Percentiles rank a stretch among this genome's conserved stretches.
These are phyloP conservation scores for Drosophila anomalata DNA, from an alignment of 2,888 invertebrate species.

Conservation along the genomic window DNA sequence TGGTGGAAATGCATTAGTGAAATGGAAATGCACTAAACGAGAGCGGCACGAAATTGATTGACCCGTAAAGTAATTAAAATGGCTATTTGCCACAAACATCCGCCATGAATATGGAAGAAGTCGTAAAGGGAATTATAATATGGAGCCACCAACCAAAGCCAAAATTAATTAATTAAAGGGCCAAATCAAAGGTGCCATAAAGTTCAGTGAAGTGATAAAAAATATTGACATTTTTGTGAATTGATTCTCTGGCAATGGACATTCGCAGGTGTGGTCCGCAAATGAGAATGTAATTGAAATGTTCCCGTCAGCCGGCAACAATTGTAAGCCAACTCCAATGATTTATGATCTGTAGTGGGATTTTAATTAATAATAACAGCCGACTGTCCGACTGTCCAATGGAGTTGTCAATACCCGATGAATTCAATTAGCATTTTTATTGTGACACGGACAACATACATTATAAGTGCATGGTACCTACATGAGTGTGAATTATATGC, in stretches of 20 bases:
- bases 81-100: background rate
- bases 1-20: slow-evolving; percentile 56
- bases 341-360: slow-evolving; percentile 56
- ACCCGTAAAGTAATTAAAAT: slow-evolving; percentile 31
- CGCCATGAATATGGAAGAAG: slow-evolving; percentile 5
- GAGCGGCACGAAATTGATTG: slow-evolving; percentile 42
- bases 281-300: slow-evolving; percentile 62
- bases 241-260: slow-evolving; percentile 23
- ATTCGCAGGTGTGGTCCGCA: slow-evolving; percentile 64
- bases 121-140: slow-evolving; percentile 9
- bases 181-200: slow-evolving; percentile 11
- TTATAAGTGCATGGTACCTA: background rate
- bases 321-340: slow-evolving; percentile 53
- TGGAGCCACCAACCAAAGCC: background rate
- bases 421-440: slow-evolving; percentile 36
- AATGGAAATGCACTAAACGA: slow-evolving; percentile 42
- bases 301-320: slow-evolving; percentile 64
- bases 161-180: slow-evolving; percentile 16
- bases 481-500: background rate
- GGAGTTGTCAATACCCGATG: slow-evolving; percentile 42
- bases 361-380: slow-evolving; percentile 56
- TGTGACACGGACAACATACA: slow-evolving; percentile 13
- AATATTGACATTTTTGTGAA: background rate
- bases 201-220: slow-evolving; percentile 12
- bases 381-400: slow-evolving; percentile 41